Percentiles rank a stretch among this genome's conserved stretches.
Conservation (phyloP, 2,888 invertebrate species). For the Aelia acuminata region DNA sequence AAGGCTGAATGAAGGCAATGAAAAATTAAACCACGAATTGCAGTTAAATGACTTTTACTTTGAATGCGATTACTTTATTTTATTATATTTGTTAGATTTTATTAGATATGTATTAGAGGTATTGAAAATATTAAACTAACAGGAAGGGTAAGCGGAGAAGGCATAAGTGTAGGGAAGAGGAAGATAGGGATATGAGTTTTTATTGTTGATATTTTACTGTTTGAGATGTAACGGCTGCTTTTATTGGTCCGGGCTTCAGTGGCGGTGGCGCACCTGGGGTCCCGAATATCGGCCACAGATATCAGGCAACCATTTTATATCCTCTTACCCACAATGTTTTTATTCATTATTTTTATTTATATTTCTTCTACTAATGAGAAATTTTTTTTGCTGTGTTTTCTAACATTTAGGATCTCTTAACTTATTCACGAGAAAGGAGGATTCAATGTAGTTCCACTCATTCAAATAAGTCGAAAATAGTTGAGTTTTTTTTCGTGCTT, state of each 20-base stretch:
- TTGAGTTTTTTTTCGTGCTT: too few relatives aligned
- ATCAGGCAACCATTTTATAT: not conserved
- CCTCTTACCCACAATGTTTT: not conserved
- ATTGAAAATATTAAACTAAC: slow-evolving; percentile 26
- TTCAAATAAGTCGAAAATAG: too few relatives aligned
- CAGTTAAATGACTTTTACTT: too few relatives aligned
- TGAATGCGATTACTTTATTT: too few relatives aligned
- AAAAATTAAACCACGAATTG: too few relatives aligned
- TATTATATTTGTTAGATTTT: too few relatives aligned
- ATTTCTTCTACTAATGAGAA: not conserved
- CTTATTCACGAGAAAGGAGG: too few relatives aligned
- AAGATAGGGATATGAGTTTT: slow-evolving; percentile 35
- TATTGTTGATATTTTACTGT: slow-evolving; percentile 50
- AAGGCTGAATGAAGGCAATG: too few relatives aligned
- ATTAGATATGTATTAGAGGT: not conserved
- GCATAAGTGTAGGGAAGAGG: not conserved
- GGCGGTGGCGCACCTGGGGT: not conserved
- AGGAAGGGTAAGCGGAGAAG: not conserved
- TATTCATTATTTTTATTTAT: not conserved
- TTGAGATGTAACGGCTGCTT: slow-evolving; percentile 44
- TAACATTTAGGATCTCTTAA: too few relatives aligned
- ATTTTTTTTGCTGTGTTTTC: not conserved
- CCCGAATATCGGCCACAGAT: slow-evolving; percentile 8
- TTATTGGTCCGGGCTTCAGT: not conserved
- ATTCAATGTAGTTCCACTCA: too few relatives aligned